Evolutionary conservation across 2,797 vertebrate species (phyloP).

Genomic region (Argya squamiceps): DNA sequence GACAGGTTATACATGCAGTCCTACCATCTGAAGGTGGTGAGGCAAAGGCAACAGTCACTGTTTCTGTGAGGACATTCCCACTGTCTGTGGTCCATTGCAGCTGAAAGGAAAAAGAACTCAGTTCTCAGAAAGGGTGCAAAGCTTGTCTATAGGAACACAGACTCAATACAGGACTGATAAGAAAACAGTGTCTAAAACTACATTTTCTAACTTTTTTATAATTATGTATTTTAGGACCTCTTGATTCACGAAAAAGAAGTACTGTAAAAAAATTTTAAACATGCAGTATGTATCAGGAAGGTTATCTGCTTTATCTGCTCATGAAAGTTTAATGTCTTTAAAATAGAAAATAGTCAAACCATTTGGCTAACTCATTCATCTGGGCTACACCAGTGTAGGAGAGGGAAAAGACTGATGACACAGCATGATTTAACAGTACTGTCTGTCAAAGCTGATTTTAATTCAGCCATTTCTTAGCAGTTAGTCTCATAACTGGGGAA

Average conservation of each 20-base stretch:
- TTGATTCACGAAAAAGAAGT: not conserved
- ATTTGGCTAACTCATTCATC: not conserved
- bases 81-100: constrained; percentile 81
- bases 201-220: not conserved
- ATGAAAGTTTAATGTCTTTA: not conserved
- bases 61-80: constrained; percentile 80
- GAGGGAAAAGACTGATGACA: not conserved
- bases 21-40: constrained; percentile 77
- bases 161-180: not conserved
- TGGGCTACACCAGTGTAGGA: not conserved
- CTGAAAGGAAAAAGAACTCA: constrained; percentile 65
- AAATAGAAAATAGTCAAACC: not conserved
- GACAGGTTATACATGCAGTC: constrained; percentile 16
- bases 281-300: not conserved
- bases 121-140: not conserved
- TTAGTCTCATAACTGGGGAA: not conserved
- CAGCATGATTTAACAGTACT: not conserved
- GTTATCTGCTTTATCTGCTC: not conserved
- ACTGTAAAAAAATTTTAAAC: not conserved
- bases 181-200: not conserved
- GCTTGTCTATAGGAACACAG: not conserved
- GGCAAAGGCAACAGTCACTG: constrained; percentile 81
- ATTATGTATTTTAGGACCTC: not conserved
- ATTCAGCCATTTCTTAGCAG: not conserved
- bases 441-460: not conserved